A percentile compares a stretch with the other conserved stretches of the same genome.
Conservation (phyloP, 2,888 invertebrate species). For the Sarcophaga rosellei region DNA sequence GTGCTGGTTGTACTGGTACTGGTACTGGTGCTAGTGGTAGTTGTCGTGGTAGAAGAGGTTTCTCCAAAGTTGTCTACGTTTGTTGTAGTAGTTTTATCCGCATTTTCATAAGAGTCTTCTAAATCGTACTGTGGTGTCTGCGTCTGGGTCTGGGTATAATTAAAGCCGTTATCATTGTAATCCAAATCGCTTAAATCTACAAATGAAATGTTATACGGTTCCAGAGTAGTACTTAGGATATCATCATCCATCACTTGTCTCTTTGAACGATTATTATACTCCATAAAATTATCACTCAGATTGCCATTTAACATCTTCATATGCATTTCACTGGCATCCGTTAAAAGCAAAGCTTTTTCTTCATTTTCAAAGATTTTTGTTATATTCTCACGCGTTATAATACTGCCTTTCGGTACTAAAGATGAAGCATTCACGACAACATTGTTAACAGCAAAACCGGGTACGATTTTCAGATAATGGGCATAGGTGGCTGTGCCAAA, state of each 20-base stretch:
- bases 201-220: constrained; percentile 69
- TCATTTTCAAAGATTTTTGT: constrained; percentile 78
- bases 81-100: constrained; percentile 29
- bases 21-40: background rate
- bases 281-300: constrained; percentile 57
- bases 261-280: constrained; percentile 71
- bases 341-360: constrained; percentile 71
- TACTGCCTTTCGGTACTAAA: constrained; percentile 75
- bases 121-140: constrained; percentile 66
- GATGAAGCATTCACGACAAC: constrained; percentile 80
- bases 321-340: constrained; percentile 14
- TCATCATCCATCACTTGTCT: constrained; percentile 65
- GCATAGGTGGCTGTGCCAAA: constrained; percentile 81
- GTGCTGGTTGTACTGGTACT: constrained; percentile 42
- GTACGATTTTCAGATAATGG: constrained; percentile 79
- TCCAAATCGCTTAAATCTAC: constrained; percentile 63
- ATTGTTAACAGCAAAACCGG: constrained; percentile 79
- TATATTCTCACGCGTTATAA: constrained; percentile 78
- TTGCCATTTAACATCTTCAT: background rate
- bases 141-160: constrained; percentile 63
- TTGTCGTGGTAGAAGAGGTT: background rate
- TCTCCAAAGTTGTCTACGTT: background rate
- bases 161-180: constrained; percentile 49
- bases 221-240: constrained; percentile 15
- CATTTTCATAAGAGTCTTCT: constrained; percentile 63